phyloP scores from a whole-genome alignment of 2,113 vertebrate species.

The Argyrosomus japonicus region DNA sequence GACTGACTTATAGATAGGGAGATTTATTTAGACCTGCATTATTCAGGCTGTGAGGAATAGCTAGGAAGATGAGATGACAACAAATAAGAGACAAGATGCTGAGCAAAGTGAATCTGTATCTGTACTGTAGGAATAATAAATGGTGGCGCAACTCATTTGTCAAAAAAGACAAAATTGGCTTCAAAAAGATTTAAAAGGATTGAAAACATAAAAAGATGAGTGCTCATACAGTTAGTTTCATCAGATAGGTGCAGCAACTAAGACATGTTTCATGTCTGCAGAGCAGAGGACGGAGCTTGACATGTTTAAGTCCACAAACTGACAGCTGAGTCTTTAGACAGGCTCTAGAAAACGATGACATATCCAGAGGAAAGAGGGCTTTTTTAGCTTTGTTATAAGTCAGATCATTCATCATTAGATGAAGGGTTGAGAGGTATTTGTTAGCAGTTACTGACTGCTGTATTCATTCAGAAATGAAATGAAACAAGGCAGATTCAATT shows the following conservation, averaged over 20 bases:
- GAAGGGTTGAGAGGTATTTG: neutral
- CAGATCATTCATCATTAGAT: neutral
- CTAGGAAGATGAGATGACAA: slow-evolving; percentile 4
- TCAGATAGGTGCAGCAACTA: slow-evolving; percentile 22
- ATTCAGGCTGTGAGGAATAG: slow-evolving; percentile 8
- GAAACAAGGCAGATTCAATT: neutral
- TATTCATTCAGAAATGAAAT: neutral
- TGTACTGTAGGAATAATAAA: slow-evolving; percentile 44
- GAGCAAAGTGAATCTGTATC: slow-evolving; percentile 13
- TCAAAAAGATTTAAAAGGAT: slow-evolving; percentile 15
- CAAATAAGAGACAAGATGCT: slow-evolving; percentile 22
- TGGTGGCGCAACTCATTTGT: slow-evolving; percentile 23
- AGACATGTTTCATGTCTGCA: slow-evolving; percentile 30
- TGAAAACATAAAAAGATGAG: slow-evolving; percentile 24
- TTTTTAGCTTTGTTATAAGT: slow-evolving; percentile 8
- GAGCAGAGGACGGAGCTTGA: slow-evolving; percentile 20
- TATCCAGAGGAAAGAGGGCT: neutral
- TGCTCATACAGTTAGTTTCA: neutral
- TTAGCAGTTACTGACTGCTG: neutral
- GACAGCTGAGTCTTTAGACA: slow-evolving; percentile 33
- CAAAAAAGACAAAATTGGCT: slow-evolving; percentile 38
- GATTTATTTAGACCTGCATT: neutral
- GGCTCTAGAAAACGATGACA: slow-evolving; percentile 15
- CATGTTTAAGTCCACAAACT: slow-evolving; percentile 3
- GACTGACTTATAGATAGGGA: neutral